phyloP scores from a whole-genome alignment of 2,797 vertebrate species.

The Galagoides demidoff region DNA sequence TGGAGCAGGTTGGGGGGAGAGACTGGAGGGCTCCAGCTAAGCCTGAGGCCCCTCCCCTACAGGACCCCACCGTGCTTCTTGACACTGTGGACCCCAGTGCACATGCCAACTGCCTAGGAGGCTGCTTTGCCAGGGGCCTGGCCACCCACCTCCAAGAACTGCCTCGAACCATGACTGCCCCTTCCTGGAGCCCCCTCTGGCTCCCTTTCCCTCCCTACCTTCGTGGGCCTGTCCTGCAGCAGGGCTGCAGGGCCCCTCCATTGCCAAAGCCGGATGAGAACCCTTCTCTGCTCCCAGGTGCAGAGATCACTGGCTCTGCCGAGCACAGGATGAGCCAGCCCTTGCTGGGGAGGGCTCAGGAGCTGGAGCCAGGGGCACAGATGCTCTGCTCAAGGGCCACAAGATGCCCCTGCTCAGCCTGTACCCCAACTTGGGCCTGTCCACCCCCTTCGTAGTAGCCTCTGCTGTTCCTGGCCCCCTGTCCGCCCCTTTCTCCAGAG shows the following conservation, averaged over 20 bases:
- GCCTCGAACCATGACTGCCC: neutral
- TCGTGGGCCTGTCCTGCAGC: conserved; percentile 33
- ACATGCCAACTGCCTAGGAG: neutral
- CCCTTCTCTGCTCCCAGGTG: neutral
- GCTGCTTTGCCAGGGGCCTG: neutral
- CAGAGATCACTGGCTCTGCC: neutral
- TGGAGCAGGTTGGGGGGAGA: conserved; percentile 39
- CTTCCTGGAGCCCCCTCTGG: neutral
- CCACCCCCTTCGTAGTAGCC: neutral
- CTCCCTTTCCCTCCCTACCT: conserved; percentile 21
- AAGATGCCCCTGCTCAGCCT: neutral
- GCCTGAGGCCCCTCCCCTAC: neutral
- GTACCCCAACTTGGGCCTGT: neutral
- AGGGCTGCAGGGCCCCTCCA: conserved; percentile 38
- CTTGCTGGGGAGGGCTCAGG: neutral
- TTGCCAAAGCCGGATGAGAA: neutral
- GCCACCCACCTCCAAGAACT: neutral
- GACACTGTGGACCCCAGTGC: neutral
- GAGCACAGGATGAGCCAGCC: neutral
- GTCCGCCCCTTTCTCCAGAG: conserved; percentile 70
- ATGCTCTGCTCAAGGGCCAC: neutral
- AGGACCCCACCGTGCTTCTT: neutral
- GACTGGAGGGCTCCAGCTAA: neutral
- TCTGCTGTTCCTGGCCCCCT: neutral
- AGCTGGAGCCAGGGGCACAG: neutral